Conservation (phyloP, 2,113 vertebrate genomes). For the Sorex araneus region DNA sequence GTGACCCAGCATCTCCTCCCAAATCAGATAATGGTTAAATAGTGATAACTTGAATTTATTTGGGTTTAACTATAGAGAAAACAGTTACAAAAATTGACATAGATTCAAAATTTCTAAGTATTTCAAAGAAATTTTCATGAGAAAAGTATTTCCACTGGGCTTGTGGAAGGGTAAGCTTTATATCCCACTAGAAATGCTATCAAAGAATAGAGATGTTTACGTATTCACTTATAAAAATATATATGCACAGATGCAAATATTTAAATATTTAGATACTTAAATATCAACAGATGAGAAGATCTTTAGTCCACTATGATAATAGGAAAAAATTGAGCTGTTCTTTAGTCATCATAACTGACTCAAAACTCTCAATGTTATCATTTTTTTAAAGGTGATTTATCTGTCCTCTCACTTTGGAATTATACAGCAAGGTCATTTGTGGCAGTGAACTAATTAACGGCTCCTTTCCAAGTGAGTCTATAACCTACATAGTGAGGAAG, state of each 20-base stretch:
- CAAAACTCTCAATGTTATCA: not conserved
- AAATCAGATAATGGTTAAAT: not conserved
- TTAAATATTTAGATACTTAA: not conserved
- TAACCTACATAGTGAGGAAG: not conserved
- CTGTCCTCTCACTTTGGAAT: not conserved
- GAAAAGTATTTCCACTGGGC: not conserved
- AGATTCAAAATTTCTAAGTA: conserved; percentile 15
- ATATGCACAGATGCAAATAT: not conserved
- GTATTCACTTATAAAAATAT: not conserved
- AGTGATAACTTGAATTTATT: not conserved
- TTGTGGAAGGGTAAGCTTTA: not conserved
- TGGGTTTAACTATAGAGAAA: conserved; percentile 2
- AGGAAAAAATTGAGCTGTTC: not conserved
- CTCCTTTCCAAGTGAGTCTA: not conserved
- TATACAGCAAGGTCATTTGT: not conserved
- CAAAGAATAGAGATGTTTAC: not conserved
- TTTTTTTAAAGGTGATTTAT: conserved; percentile 24
- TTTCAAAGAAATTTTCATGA: conserved; percentile 47
- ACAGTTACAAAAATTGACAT: not conserved
- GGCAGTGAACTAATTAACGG: not conserved
- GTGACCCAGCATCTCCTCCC: too few species aligned
- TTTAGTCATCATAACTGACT: not conserved
- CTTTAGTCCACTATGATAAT: not conserved
- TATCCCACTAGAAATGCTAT: not conserved
- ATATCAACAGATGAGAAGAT: not conserved